Evolutionary conservation across 1,140 invertebrate species (phyloP).

Genomic region (Charaxes varanes): DNA sequence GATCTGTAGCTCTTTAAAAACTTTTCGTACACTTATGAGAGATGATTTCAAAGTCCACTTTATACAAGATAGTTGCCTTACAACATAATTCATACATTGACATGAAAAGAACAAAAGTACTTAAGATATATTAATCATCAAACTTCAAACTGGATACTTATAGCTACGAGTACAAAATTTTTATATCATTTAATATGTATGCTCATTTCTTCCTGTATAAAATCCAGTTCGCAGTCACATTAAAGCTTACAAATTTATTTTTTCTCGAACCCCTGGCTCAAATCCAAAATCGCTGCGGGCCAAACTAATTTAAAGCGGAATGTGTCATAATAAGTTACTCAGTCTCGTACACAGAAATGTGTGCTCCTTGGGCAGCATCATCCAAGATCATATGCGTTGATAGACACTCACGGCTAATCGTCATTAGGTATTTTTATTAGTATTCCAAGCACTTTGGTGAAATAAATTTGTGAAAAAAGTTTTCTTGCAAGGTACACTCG

Average conservation of each 20-base stretch:
- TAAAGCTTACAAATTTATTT: constrained; percentile 19
- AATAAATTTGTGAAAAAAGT: too few species aligned
- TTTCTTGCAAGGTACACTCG: too few species aligned
- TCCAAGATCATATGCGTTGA: constrained; percentile 23
- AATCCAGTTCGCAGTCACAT: constrained; percentile 2
- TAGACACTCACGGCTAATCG: constrained; percentile 15
- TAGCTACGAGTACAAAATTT: too few species aligned
- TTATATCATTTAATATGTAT: too few species aligned
- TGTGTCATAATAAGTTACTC: constrained; percentile 59
- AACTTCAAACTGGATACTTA: too few species aligned
- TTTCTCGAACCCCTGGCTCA: constrained; percentile 41
- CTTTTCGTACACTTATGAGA: too few species aligned
- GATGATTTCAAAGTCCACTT: too few species aligned
- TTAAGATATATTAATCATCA: too few species aligned
- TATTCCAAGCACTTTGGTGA: neutral
- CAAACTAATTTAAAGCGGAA: constrained; percentile 60
- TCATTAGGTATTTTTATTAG: constrained; percentile 5
- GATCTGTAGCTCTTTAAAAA: too few species aligned
- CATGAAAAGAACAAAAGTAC: too few species aligned
- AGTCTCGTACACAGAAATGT: constrained; percentile 33
- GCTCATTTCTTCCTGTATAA: constrained; percentile 8
- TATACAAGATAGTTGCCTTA: too few species aligned
- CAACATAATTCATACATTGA: too few species aligned
- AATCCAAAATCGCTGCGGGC: constrained; percentile 43
- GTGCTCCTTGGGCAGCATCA: constrained; percentile 34